Evolutionary conservation across 1,140 invertebrate species (phyloP), one percentile per base, ranked within the genome.

Genomic region (Tetranychus cinnabarinus): DNA sequence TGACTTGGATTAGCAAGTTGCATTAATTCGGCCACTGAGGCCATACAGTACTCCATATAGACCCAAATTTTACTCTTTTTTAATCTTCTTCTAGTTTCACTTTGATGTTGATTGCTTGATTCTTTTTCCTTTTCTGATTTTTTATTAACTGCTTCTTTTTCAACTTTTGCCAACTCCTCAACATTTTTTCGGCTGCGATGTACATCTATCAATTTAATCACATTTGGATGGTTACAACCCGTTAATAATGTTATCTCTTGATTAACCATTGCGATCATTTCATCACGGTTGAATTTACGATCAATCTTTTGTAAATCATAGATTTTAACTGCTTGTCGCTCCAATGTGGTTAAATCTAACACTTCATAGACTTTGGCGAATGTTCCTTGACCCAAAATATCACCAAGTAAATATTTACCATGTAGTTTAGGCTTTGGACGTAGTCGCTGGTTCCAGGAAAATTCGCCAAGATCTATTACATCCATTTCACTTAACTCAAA

Each of bases 311-410:
- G 13, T 6, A 73, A 74, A 93, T 93, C 66, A 83, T 97, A 78
- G 70, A 96, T 96, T 77, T 93, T 92, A 3, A 91, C 86, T 58
- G 89, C 89, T 67, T 86, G 77, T 60, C 91, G 79, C 69, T 83
- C 84, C 15, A 98, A 76, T 2, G 84, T 90, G 70, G 88, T 84
- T 0, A 86, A 86, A 72, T 98, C 90, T 54, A 98, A 72, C 71
- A 91, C 84, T 77, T 98, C 95, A 75, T 98, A 97, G 2, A 98
- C 95, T 79, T 93, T 93, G 15, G 79, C 81, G 68, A 82, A 96
- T 59, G 86, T 88, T 47, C 91, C 95, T 72, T 97, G 91, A 4
- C 95, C 95, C 47, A 98, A 76, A 52, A 91, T 75, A 74, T 96
- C 91, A 42, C 95, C 95, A 83, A 15, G 23, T 10, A 60, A 34